Conservation (phyloP, 1,140 invertebrate species). For the Scaptomyza graminum region DNA sequence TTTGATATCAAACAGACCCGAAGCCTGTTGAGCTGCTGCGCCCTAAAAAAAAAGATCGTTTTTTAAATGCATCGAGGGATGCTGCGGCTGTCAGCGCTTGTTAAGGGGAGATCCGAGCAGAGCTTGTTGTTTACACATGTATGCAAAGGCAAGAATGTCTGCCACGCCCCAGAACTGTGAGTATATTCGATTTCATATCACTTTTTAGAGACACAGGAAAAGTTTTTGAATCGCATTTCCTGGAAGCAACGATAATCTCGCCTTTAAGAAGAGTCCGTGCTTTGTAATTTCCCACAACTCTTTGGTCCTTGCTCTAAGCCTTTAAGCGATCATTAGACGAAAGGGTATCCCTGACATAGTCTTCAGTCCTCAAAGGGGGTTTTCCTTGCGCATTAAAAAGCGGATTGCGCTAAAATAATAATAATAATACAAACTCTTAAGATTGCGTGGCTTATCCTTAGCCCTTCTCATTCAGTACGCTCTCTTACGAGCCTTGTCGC, state of each 20-base stretch:
- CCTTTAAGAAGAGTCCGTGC: not conserved
- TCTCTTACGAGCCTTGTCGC: not conserved
- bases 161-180: conserved; percentile 25
- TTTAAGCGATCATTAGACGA: conserved; percentile 41
- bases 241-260: conserved; percentile 26
- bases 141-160: conserved; percentile 15
- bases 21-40: conserved; percentile 38
- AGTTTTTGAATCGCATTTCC: conserved; percentile 5
- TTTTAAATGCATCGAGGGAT: conserved; percentile 54
- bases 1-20: conserved; percentile 63
- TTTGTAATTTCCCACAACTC: conserved; percentile 47
- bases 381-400: conserved; percentile 58
- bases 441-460: conserved; percentile 51
- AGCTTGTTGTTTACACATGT: conserved; percentile 27
- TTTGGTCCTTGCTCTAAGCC: conserved; percentile 37
- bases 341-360: conserved; percentile 23
- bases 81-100: conserved; percentile 49
- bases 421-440: conserved; percentile 16
- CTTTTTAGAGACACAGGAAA: not conserved
- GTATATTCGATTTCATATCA: conserved; percentile 28
- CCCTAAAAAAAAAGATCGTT: conserved; percentile 43
- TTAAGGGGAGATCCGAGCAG: not conserved
- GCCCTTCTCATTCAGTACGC: conserved; percentile 32
- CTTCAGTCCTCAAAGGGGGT: conserved; percentile 1
- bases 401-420: conserved; percentile 41